Conservation (phyloP, 64 coral and sea anemone genomes). For the Hydrozoanthus tunicans region DNA sequence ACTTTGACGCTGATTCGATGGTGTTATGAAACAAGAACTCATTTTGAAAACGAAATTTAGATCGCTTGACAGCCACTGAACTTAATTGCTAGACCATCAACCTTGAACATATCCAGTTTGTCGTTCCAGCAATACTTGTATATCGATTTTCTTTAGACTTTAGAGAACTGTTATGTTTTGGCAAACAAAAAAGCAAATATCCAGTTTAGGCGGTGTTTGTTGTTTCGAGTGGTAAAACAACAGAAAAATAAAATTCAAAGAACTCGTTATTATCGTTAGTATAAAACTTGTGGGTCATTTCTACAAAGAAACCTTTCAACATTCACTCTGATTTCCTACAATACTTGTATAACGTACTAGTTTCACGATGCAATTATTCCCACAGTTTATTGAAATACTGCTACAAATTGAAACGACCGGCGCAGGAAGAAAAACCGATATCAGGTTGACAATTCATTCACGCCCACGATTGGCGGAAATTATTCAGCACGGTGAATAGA, state of each 20-base stretch:
- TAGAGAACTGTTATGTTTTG: neutral
- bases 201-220: neutral
- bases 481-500: conserved; percentile 46
- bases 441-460: neutral
- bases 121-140: neutral
- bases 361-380: neutral
- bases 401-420: conserved; percentile 24
- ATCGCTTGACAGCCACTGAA: neutral
- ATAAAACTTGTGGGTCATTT: neutral
- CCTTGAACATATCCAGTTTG: neutral
- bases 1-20: neutral
- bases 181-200: conserved; percentile 42
- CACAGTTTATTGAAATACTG: neutral
- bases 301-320: too few species aligned
- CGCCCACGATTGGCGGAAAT: conserved; percentile 55
- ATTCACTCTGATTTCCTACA: neutral
- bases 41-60: too few species aligned
- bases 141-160: neutral
- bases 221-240: conserved; percentile 24
- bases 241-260: neutral
- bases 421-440: conserved; percentile 44
- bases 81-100: neutral
- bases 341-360: neutral
- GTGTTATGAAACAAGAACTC: neutral
- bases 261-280: neutral